Evolutionary conservation across 2,113 vertebrate genomes (phyloP).

Genomic region (Eurystomus gularis): DNA sequence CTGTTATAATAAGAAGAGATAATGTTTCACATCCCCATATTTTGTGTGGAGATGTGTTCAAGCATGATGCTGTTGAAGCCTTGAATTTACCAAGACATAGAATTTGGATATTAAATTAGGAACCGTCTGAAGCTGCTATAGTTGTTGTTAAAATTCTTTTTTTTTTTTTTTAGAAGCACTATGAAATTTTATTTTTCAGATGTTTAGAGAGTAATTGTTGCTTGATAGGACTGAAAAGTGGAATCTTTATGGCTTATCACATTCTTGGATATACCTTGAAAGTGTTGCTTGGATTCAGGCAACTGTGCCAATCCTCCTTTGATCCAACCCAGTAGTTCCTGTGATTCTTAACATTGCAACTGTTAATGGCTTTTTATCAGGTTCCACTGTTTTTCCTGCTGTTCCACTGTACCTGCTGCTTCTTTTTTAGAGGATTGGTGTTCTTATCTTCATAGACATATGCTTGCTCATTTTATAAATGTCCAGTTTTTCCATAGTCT

Average conservation of each 20-base stretch:
- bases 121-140: background rate
- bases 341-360: background rate
- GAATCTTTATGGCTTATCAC: background rate
- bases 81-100: background rate
- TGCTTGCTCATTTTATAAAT: background rate
- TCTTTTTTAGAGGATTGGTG: background rate
- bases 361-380: background rate
- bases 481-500: conserved; percentile 16
- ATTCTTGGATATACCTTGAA: background rate
- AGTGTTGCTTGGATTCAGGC: background rate
- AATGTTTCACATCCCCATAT: background rate
- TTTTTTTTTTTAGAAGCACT: background rate
- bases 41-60: background rate
- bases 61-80: background rate
- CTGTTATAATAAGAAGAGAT: background rate
- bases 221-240: background rate
- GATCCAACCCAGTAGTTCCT: background rate
- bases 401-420: background rate
- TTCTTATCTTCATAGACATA: conserved; percentile 24
- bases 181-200: background rate
- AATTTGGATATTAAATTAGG: background rate
- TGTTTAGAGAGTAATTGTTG: background rate
- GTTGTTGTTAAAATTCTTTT: background rate
- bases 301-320: background rate
- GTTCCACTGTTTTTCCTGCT: background rate